phyloP scores from a whole-genome alignment of 2,888 invertebrate genomes.

The Chloromyia formosa region DNA sequence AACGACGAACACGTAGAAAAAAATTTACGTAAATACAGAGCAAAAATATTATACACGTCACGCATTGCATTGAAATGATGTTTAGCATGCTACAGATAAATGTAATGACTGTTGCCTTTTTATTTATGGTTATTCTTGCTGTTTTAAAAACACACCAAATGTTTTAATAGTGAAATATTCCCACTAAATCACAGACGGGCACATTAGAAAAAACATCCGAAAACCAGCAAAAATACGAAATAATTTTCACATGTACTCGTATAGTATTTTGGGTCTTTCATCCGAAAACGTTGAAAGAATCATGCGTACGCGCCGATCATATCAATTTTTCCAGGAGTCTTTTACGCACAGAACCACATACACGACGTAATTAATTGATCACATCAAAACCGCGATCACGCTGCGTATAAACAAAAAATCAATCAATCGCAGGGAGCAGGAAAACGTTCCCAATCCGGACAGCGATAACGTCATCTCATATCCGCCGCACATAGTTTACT shows the following conservation, averaged over 20 bases:
- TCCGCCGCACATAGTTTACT: conserved; percentile 39
- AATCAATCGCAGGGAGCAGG: not conserved
- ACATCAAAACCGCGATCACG: not conserved
- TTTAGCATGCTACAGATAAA: too few species aligned
- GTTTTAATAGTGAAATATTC: not conserved
- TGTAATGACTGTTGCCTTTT: too few species aligned
- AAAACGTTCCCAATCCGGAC: not conserved
- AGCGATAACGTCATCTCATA: conserved; percentile 31
- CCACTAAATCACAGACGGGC: too few species aligned
- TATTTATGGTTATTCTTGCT: not conserved
- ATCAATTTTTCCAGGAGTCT: not conserved
- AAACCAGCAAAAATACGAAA: too few species aligned
- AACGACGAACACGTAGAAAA: not conserved
- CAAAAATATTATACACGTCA: conserved; percentile 3
- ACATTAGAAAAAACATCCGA: too few species aligned
- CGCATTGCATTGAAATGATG: not conserved
- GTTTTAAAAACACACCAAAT: not conserved
- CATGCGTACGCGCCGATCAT: too few species aligned
- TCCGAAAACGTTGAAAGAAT: not conserved
- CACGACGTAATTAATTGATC: conserved; percentile 6
- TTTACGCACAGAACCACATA: conserved; percentile 7
- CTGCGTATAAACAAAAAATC: conserved; percentile 26
- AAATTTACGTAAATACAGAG: too few species aligned
- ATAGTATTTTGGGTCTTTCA: not conserved
- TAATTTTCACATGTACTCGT: too few species aligned